Evolutionary conservation across 2,888 invertebrate species (phyloP), one percentile per base, ranked within the genome.

Genomic region (Strigamia crassipes): DNA sequence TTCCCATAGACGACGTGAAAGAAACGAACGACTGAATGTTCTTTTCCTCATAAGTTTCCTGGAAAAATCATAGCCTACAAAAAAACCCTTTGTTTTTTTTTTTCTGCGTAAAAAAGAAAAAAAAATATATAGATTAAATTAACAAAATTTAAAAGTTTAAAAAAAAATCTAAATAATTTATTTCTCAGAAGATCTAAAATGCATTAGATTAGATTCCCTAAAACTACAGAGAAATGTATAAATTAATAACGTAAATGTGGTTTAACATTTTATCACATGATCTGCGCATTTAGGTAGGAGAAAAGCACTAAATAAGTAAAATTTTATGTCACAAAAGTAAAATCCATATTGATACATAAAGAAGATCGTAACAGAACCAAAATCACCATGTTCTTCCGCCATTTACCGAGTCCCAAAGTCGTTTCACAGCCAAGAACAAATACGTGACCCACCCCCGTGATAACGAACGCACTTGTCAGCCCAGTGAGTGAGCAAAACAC

Each of bases 381-480:
- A 73, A 73, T 73, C 73, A 73, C 73, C 31, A 73, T 73, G 73
- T 73, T 73, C 73, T 31, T 73, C 73, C 73, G 23, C 73, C 73
- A 73, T 73, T 73, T 73, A 73, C 73, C 73, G 23, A 31, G 73
- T 73, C 73, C 31, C n/a, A 73, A 31, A 73, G 73, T 73, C 73
- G 73, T 73, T 73, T 27, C 73, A 73, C 73, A 12, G 73, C 73
- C 73, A 73, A 73, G 73, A 73, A 73, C 73, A 73, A 73, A 73
- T 73, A 73, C 73, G 73, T 73, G 73, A 73, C 73, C 73, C 73
- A 73, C 23, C 73, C 73, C 73, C 23, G 73, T 31, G 73, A 73
- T 73, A 73, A 73, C 73, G 31, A 73, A 73, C 73, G 73, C 73
- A 73, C 73, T 73, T 73, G 73, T 73, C 73, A 73, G 73, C 73